phyloP scores from a whole-genome alignment of 2,888 invertebrate genomes.

The Neoascia interrupta region DNA sequence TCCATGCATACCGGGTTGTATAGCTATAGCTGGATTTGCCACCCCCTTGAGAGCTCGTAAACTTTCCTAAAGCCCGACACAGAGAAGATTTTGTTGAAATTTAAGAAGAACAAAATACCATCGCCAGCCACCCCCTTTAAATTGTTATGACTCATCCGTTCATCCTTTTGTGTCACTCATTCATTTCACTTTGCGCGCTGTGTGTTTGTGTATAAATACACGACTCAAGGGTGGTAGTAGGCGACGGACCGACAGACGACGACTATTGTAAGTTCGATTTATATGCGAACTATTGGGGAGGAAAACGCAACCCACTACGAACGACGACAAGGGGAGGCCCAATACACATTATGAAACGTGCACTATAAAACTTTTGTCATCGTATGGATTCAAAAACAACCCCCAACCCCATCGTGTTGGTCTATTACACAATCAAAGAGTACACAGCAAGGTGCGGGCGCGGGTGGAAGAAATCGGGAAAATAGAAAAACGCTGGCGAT shows the following conservation, averaged over 20 bases:
- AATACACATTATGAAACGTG: conserved; percentile 66
- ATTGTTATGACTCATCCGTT: conserved; percentile 61
- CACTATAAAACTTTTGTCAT: conserved; percentile 65
- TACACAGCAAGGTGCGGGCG: conserved; percentile 2
- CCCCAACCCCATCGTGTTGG: conserved; percentile 1
- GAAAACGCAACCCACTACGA: conserved; percentile 19
- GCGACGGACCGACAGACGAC: neutral
- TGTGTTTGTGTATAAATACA: too few species aligned
- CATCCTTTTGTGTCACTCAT: conserved; percentile 48
- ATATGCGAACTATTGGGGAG: conserved; percentile 59
- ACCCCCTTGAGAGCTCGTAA: conserved; percentile 15
- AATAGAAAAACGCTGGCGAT: conserved; percentile 13
- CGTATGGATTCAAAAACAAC: conserved; percentile 26
- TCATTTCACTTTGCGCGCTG: conserved; percentile 32
- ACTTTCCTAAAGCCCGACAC: conserved; percentile 19
- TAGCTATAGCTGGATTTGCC: neutral
- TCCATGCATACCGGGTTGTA: too few species aligned
- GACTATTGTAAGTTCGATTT: conserved; percentile 57
- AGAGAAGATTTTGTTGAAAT: conserved; percentile 1
- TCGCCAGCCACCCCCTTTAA: neutral
- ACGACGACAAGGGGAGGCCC: neutral
- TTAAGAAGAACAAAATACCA: conserved; percentile 1
- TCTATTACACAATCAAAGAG: conserved; percentile 44
- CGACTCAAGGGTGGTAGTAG: conserved; percentile 35
- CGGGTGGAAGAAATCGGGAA: neutral